Percentiles rank a stretch among this genome's conserved stretches.
Evolutionary conservation across 2,888 invertebrate species (phyloP).

Genomic region (Hypena proboscidalis): DNA sequence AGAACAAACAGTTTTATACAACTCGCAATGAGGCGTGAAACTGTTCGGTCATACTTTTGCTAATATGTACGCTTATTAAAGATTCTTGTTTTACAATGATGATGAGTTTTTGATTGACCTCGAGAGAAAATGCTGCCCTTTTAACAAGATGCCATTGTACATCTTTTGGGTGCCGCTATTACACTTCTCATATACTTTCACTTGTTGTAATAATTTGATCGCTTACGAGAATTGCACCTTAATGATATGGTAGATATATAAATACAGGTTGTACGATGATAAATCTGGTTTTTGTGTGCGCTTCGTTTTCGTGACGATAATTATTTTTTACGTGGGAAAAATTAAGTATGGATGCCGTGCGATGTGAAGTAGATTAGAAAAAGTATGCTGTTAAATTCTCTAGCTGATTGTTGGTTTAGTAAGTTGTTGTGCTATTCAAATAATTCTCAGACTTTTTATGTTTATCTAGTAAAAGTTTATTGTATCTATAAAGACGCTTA

Average conservation of each 20-base stretch:
- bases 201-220: conserved; percentile 55
- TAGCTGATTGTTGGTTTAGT: conserved; percentile 5
- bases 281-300: conserved; percentile 25
- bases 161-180: conserved; percentile 34
- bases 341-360: conserved; percentile 6
- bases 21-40: conserved; percentile 26
- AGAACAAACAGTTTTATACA: conserved; percentile 24
- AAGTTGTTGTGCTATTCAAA: conserved; percentile 9
- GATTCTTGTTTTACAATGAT: conserved; percentile 19
- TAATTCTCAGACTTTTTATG: conserved; percentile 12
- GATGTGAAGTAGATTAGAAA: conserved; percentile 21
- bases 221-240: conserved; percentile 43
- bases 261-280: conserved; percentile 31
- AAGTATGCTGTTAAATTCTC: conserved; percentile 6
- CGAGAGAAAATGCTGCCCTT: conserved; percentile 30
- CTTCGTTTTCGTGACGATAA: conserved; percentile 25
- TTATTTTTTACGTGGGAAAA: conserved; percentile 33
- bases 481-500: background rate
- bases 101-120: conserved; percentile 33
- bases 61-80: conserved; percentile 15
- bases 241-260: conserved; percentile 33
- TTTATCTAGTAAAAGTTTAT: conserved; percentile 11
- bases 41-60: conserved; percentile 19
- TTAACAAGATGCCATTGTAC: conserved; percentile 29
- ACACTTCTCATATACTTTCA: conserved; percentile 55